phyloP scores from a whole-genome alignment of 1,140 invertebrate species.

The Drosophila santomea region DNA sequence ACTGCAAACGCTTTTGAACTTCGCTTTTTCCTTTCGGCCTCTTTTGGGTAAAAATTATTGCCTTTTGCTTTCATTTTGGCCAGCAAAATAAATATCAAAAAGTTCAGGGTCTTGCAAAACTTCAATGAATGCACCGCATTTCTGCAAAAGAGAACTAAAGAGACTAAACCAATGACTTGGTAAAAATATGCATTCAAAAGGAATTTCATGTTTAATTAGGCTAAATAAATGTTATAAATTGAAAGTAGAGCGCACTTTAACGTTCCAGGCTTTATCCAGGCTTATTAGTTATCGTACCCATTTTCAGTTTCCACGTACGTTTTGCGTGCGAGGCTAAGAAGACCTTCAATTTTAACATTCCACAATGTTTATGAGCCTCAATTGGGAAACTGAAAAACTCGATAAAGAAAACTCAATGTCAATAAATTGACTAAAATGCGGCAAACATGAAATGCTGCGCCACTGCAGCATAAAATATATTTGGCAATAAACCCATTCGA shows the following conservation, averaged over 20 bases:
- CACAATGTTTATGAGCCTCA: slow-evolving; percentile 19
- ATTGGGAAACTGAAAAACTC: slow-evolving; percentile 6
- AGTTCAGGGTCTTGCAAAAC: slow-evolving; percentile 27
- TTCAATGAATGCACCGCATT: slow-evolving; percentile 35
- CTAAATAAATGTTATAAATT: not conserved
- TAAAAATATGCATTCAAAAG: not conserved
- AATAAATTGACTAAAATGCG: slow-evolving; percentile 30
- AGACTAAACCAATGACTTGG: slow-evolving; percentile 11
- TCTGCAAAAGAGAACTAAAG: slow-evolving; percentile 1
- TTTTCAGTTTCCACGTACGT: not conserved
- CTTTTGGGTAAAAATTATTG: slow-evolving; percentile 28
- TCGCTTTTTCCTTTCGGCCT: slow-evolving; percentile 29
- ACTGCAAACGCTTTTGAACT: slow-evolving; percentile 31
- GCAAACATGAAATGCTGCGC: slow-evolving; percentile 9
- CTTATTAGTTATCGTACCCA: not conserved
- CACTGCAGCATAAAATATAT: slow-evolving; percentile 35
- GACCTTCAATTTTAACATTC: slow-evolving; percentile 23
- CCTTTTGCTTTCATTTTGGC: slow-evolving; percentile 15
- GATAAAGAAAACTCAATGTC: slow-evolving; percentile 2
- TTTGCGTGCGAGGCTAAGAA: no score
- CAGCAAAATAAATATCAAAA: slow-evolving; percentile 33
- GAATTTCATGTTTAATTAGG: not conserved
- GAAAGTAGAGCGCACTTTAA: no score
- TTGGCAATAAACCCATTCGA: slow-evolving; percentile 22
- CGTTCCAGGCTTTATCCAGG: no score